Evolutionary conservation across 2,113 vertebrate species (phyloP), one percentile per base, ranked within the genome.

Genomic region (Apus apus): DNA sequence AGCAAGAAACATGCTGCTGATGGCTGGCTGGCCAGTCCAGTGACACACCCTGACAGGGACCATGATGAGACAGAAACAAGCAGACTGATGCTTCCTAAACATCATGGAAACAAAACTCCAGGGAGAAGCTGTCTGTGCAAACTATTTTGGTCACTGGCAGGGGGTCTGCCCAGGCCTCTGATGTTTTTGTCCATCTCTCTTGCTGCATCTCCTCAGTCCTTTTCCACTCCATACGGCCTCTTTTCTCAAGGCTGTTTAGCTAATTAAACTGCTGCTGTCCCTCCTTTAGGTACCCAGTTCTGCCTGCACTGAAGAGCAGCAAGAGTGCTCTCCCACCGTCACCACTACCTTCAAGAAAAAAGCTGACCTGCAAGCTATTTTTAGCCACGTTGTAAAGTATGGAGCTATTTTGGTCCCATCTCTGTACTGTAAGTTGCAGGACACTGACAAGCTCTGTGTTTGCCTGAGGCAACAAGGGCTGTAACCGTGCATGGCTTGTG

Each of bases 291-390:
- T 91, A 61, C 56, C n/a, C 67, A 58, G 60, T 78, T 81, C 50
- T 70, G 74, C 75, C 87, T 73, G 51, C 58, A 75, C 54, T 23
- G n/a, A 91, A 53, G 11, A 53, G 46, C 50, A 89, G 15, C 26
- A 65, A 56, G 57, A 71, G 56, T 26, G 40, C 32, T 77, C 56
- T 91, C 48, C 65, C 45, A 67, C 15, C 81, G 85, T 65, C 85
- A 84, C 68, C 27, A 74, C 32, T 56, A 94, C 87, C 87, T 96
- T 80, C 62, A 87, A 90, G 94, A 90, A 91, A 89, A 93, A 83
- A 91, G 78, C 75, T 97, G 97, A 97, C 94, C 96, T 91, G 91
- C 57, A 81, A 90, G 79, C 82, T 97, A 97, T 95, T 96, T 96
- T 95, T 90, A 95, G 91, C 30, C 75, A 48, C 14, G 32, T 53